Evolutionary conservation across 1,140 invertebrate species (phyloP).

Genomic region (Aphidius gifuensis): DNA sequence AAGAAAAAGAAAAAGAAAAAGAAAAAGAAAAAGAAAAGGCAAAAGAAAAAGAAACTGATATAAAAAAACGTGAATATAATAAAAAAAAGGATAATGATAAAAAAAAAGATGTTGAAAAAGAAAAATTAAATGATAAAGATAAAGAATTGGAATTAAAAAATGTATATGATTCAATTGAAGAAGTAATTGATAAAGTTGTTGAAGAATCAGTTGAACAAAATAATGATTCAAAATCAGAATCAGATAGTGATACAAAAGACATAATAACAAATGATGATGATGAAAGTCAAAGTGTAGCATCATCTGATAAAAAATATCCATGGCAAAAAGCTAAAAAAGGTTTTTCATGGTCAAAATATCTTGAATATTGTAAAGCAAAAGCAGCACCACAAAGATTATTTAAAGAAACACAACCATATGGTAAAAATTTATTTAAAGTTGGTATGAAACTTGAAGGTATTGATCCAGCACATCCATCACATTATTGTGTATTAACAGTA

Average conservation of each 20-base stretch:
- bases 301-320: slow-evolving; percentile 53
- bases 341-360: slow-evolving; percentile 74
- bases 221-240: background rate
- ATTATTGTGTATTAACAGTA: slow-evolving; percentile 85
- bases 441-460: slow-evolving; percentile 94
- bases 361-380: slow-evolving; percentile 68
- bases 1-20: background rate
- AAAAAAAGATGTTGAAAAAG: slow-evolving; percentile 2
- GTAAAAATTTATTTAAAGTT: slow-evolving; percentile 71
- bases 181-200: no score
- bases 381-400: slow-evolving; percentile 75
- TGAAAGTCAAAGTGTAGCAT: slow-evolving; percentile 39
- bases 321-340: slow-evolving; percentile 68
- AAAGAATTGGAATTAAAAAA: background rate
- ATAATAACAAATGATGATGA: slow-evolving; percentile 39
- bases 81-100: no score
- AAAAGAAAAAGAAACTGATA: no score
- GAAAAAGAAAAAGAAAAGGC: no score
- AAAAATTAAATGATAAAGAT: slow-evolving; percentile 8
- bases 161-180: background rate
- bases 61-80: background rate
- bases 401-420: slow-evolving; percentile 71
- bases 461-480: slow-evolving; percentile 84
- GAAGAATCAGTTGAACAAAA: no score
- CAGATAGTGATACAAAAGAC: slow-evolving; percentile 33